Conservation (phyloP, 2,113 vertebrate genomes). For the Ceyx margarethae region DNA sequence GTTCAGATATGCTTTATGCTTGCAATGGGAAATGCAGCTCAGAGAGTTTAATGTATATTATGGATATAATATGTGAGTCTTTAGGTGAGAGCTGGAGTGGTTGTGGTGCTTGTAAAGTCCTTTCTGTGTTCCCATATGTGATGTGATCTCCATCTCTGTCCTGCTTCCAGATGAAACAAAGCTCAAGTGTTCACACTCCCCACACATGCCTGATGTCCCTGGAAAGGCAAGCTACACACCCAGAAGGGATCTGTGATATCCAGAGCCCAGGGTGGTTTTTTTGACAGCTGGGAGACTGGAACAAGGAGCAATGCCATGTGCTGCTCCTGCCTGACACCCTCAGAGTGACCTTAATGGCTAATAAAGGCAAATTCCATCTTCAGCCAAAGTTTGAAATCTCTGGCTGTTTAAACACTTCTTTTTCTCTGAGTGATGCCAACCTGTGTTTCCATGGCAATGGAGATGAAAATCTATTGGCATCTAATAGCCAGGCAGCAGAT, state of each 20-base stretch:
- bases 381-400: not conserved
- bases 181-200: too few relatives aligned
- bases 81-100: not conserved
- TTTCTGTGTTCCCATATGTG: rapidly evolving
- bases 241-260: not conserved
- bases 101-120: not conserved
- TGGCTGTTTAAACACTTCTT: not conserved
- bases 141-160: not conserved
- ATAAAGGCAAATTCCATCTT: not conserved
- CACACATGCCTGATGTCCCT: not conserved
- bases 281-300: not conserved
- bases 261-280: not conserved
- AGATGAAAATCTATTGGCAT: constrained; percentile 17
- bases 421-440: not conserved
- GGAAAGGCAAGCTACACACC: not conserved
- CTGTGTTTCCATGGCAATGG: constrained; percentile 42
- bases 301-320: not conserved
- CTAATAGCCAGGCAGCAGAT: constrained; percentile 48
- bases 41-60: not conserved
- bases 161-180: not conserved
- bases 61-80: not conserved
- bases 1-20: not conserved
- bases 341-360: not conserved
- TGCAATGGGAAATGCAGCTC: not conserved
- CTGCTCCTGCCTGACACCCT: not conserved